These are phyloP conservation scores for Epizoanthus ramosus DNA, from an alignment of 92 coral and sea anemone genomes.

Conservation along the genomic window DNA sequence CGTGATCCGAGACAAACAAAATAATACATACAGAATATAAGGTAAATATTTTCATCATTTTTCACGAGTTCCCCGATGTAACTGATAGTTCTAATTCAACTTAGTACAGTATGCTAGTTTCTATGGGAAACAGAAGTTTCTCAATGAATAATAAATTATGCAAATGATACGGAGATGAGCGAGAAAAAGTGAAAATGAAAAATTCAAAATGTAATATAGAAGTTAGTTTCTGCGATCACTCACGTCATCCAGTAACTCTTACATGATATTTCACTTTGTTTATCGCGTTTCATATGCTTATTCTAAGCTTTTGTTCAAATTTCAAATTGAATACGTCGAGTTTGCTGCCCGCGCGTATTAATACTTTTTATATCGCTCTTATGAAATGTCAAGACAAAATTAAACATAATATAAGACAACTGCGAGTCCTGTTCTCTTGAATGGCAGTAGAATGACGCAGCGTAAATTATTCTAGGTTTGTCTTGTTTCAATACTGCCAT, in stretches of 20 bases:
- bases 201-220: neutral
- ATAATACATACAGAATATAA: neutral
- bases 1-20: neutral
- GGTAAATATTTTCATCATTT: neutral
- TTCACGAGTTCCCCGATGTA: neutral
- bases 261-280: neutral
- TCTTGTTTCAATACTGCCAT: conserved; percentile 1
- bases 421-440: neutral
- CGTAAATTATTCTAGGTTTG: neutral
- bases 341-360: neutral
- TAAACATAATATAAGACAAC: neutral
- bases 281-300: neutral
- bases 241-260: neutral
- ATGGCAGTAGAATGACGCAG: conserved; percentile 2
- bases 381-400: neutral
- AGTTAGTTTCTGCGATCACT: neutral
- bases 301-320: conserved; percentile 27
- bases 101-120: neutral
- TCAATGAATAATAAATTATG: conserved; percentile 25
- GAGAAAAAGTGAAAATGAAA: neutral
- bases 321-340: conserved; percentile 12
- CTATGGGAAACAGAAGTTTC: conserved; percentile 15
- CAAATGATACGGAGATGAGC: neutral
- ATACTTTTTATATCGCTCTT: neutral
- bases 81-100: neutral